Evolutionary conservation across 2,888 invertebrate genomes (phyloP).

Genomic region (Athalia cordata): DNA sequence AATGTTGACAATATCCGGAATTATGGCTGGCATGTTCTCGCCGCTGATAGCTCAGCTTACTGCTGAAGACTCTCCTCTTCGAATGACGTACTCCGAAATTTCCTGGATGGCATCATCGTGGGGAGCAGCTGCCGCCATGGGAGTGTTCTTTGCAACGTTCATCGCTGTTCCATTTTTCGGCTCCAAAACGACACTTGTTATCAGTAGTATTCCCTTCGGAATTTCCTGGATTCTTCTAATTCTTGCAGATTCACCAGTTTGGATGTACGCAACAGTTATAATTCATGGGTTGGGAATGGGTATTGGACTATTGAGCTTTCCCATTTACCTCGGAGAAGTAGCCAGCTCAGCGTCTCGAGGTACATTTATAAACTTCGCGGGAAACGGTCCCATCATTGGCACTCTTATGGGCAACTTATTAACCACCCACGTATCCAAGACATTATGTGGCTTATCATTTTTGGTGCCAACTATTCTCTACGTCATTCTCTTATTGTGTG

Average conservation of each 20-base stretch:
- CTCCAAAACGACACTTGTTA: too few species aligned
- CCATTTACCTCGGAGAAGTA: constrained; percentile 63
- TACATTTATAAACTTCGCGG: constrained; percentile 52
- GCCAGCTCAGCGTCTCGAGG: constrained; percentile 65
- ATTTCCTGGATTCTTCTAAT: constrained; percentile 58
- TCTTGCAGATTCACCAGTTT: constrained; percentile 53
- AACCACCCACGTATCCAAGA: constrained; percentile 18
- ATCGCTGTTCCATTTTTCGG: too few species aligned
- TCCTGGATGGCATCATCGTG: constrained; percentile 63
- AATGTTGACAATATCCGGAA: constrained; percentile 56
- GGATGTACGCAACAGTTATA: constrained; percentile 56
- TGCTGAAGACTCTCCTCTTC: constrained; percentile 51
- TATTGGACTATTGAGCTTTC: constrained; percentile 58
- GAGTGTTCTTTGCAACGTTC: constrained; percentile 58
- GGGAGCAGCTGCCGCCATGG: constrained; percentile 52
- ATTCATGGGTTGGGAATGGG: constrained; percentile 58
- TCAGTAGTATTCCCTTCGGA: background rate
- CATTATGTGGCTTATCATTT: constrained; percentile 4
- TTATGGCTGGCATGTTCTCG: constrained; percentile 62
- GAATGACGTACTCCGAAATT: constrained; percentile 55
- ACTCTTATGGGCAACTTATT: constrained; percentile 14
- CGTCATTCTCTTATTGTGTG: background rate
- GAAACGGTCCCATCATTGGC: constrained; percentile 10
- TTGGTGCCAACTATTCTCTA: constrained; percentile 15
- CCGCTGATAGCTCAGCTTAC: constrained; percentile 59